Evolutionary conservation across 2,888 invertebrate genomes (phyloP).

Genomic region (Eucera pruinosa): DNA sequence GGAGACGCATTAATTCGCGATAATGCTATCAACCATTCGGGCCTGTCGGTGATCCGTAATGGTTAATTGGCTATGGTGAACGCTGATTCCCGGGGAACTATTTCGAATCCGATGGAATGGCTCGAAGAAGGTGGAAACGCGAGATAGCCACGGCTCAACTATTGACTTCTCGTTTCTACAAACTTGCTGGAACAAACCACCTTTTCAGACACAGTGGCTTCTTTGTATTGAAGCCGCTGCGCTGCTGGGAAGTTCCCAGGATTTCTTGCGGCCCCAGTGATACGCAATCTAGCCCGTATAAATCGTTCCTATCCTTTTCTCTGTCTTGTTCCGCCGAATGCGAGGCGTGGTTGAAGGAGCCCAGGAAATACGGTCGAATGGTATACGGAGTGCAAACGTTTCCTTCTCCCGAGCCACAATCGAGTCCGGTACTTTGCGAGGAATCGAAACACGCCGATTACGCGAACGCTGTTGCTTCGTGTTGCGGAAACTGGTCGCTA

Average conservation of each 20-base stretch:
- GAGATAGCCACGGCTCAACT: neutral
- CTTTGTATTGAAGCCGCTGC: slow-evolving; percentile 25
- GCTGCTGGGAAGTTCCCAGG: slow-evolving; percentile 12
- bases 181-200: neutral
- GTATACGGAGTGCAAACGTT: slow-evolving; percentile 10
- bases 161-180: slow-evolving; percentile 17
- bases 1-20: slow-evolving; percentile 54
- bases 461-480: slow-evolving; percentile 1
- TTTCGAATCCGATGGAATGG: neutral
- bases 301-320: slow-evolving; percentile 36
- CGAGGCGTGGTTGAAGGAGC: slow-evolving; percentile 10
- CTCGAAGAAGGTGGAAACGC: neutral
- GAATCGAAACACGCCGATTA: slow-evolving; percentile 1
- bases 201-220: neutral
- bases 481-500: neutral
- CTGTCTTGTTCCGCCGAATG: neutral
- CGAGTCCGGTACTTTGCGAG: neutral
- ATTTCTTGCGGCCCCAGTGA: slow-evolving; percentile 31
- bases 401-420: neutral
- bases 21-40: slow-evolving; percentile 24
- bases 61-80: neutral
- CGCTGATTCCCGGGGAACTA: neutral
- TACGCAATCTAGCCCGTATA: slow-evolving; percentile 37
- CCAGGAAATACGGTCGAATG: slow-evolving; percentile 17
- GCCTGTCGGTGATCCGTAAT: neutral